phyloP scores from a whole-genome alignment of 2,888 invertebrate genomes.

The Orchesellides sinensis region DNA sequence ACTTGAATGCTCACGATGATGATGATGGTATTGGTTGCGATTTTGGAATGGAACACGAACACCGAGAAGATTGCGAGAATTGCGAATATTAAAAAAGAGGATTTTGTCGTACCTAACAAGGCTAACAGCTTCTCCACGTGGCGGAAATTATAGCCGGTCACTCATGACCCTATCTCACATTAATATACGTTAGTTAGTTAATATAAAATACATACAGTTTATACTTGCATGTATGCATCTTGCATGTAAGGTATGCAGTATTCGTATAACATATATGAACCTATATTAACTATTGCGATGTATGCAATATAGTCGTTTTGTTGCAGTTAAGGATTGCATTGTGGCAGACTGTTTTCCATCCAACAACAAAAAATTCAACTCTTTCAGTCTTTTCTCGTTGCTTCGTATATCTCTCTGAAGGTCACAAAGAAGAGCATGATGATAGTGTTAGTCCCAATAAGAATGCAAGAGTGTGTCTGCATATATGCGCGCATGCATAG shows the following conservation, averaged over 20 bases:
- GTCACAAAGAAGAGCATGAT: too few species aligned
- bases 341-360: background rate
- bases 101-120: constrained; percentile 56
- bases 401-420: background rate
- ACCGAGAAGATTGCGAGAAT: background rate
- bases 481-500: too few species aligned
- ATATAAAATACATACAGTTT: background rate
- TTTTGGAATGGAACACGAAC: background rate
- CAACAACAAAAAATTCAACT: background rate
- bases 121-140: constrained; percentile 71
- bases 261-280: too few species aligned
- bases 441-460: too few species aligned
- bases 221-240: background rate
- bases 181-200: background rate
- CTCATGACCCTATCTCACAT: constrained; percentile 32
- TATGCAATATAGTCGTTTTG: too few species aligned
- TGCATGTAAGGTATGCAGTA: too few species aligned
- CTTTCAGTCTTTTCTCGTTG: background rate
- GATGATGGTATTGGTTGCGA: background rate
- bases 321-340: too few species aligned
- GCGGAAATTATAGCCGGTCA: constrained; percentile 71
- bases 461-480: too few species aligned
- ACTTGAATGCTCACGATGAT: background rate
- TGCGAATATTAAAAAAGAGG: background rate
- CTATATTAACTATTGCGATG: too few species aligned